Conservation (phyloP, 2,113 vertebrate genomes). For the Pluvianellus socialis region DNA sequence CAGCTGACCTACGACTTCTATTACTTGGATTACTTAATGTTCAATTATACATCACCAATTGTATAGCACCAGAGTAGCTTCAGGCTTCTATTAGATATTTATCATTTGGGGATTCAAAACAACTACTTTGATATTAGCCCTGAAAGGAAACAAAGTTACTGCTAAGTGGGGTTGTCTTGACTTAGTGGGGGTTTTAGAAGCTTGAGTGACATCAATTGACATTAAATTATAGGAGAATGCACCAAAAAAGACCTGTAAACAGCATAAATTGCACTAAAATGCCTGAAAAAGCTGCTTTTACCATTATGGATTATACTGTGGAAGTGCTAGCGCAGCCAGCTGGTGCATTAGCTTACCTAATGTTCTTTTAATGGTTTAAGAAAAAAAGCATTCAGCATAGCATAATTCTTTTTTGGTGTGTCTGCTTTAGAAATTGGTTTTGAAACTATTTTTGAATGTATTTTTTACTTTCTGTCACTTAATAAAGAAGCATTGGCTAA, state of each 20-base stretch:
- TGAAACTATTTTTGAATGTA: constrained; percentile 26
- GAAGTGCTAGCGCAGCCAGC: constrained; percentile 51
- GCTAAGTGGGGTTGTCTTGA: constrained; percentile 53
- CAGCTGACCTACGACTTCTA: constrained; percentile 78
- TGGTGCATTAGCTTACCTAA: constrained; percentile 59
- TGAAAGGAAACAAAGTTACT: constrained; percentile 37
- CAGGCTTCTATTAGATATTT: constrained; percentile 37
- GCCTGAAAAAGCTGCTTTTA: constrained; percentile 61
- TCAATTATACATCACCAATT: constrained; percentile 78
- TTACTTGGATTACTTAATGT: constrained; percentile 83
- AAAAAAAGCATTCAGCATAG: constrained; percentile 19
- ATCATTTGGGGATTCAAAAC: constrained; percentile 32
- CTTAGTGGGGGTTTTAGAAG: constrained; percentile 42
- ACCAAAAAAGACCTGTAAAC: constrained; percentile 43
- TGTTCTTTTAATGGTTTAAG: constrained; percentile 44
- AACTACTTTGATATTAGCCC: constrained; percentile 39
- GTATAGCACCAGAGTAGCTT: constrained; percentile 52
- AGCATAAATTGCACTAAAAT: constrained; percentile 65
- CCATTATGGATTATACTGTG: constrained; percentile 41
- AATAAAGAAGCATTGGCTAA: constrained; percentile 47
- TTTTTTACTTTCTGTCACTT: constrained; percentile 53
- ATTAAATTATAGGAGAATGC: constrained; percentile 52
- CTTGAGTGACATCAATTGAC: constrained; percentile 44
- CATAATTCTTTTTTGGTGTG: background rate
- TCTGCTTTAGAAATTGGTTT: constrained; percentile 24